phyloP scores from a whole-genome alignment of 2,888 invertebrate genomes.

The Athalia rosae region DNA sequence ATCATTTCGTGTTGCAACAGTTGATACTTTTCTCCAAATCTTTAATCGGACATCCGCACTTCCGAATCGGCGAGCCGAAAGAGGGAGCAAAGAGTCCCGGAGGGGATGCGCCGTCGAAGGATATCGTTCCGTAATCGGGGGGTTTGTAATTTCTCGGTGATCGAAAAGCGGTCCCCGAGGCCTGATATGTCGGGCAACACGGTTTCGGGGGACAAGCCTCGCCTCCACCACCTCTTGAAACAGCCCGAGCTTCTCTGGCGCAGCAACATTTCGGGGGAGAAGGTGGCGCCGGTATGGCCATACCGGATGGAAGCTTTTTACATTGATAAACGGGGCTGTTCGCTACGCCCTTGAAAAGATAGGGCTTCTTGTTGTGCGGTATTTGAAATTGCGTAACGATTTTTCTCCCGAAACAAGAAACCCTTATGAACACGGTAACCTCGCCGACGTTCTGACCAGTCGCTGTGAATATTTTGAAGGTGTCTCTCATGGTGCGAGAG shows the following conservation, averaged over 20 bases:
- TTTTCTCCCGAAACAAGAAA: conserved; percentile 80
- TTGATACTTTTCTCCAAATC: conserved; percentile 35
- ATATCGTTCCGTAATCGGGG: conserved; percentile 44
- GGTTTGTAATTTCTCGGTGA: conserved; percentile 38
- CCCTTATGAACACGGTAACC: conserved; percentile 78
- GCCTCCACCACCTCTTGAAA: conserved; percentile 8
- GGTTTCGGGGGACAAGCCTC: conserved; percentile 17
- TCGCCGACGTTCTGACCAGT: conserved; percentile 77
- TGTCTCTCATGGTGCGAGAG: conserved; percentile 79
- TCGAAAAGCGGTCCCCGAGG: not conserved
- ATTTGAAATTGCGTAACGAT: conserved; percentile 82
- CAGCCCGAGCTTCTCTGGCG: not conserved
- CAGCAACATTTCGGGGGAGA: conserved; percentile 37
- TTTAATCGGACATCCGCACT: conserved; percentile 47
- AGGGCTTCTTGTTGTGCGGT: conserved; percentile 64
- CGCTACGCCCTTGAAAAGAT: conserved; percentile 64
- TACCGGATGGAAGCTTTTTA: conserved; percentile 58
- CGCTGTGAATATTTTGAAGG: conserved; percentile 76
- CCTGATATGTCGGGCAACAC: conserved; percentile 11
- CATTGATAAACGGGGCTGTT: conserved; percentile 66
- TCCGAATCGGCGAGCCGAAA: conserved; percentile 15
- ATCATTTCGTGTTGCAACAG: conserved; percentile 4
- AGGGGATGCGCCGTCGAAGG: conserved; percentile 48
- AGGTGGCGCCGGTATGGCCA: conserved; percentile 30
- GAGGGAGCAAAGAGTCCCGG: conserved; percentile 2